Evolutionary conservation across 2,113 vertebrate species (phyloP), one percentile per base, ranked within the genome.

Genomic region (Syngnathus scovelli): DNA sequence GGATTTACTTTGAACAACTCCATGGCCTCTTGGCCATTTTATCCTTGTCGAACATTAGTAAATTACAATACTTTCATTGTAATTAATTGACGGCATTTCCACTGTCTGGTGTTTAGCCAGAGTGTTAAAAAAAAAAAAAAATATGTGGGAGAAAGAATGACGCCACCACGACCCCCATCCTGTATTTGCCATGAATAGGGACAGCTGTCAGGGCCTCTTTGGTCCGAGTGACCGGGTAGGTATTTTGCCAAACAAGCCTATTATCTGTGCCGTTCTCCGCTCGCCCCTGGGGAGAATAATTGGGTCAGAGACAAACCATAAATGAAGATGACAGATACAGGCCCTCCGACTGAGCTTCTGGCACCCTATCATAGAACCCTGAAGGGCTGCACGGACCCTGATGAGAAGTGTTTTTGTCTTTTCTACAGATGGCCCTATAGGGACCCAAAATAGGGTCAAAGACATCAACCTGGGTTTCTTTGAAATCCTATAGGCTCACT

Each of bases 161-260:
- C 9, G 19, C 66, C 37, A 21, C 65, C 6, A 43, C 21, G n/a
- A n/a, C 67, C 63, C 3, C 23, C 10, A 6, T 59, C 36, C 33
- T 61, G 67, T 71, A 75, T 55, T 60, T 77, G 71, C 71, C 67
- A 55, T 67, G 59, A 66, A 69, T 38, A 54, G 64, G 41, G 80
- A 91, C 87, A 90, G 88, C 89, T 92, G 90, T 92, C 92, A 88
- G 76, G 68, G 59, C 78, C 60, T 82, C 81, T 90, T 83, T 76
- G 80, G 81, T 76, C 87, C 72, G 76, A 69, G 23, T 71, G 81
- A 85, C 78, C 77, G 81, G 80, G 79, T 83, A 71, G 55, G 55
- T 58, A 58, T 61, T 82, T 80, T 84, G 84, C 88, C 88, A 88
- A 86, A 89, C 79, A 39, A 72, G 76, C 76, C 83, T 75, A 79